Conservation (phyloP, 1,140 invertebrate species). For the Diabrotica virgifera region DNA sequence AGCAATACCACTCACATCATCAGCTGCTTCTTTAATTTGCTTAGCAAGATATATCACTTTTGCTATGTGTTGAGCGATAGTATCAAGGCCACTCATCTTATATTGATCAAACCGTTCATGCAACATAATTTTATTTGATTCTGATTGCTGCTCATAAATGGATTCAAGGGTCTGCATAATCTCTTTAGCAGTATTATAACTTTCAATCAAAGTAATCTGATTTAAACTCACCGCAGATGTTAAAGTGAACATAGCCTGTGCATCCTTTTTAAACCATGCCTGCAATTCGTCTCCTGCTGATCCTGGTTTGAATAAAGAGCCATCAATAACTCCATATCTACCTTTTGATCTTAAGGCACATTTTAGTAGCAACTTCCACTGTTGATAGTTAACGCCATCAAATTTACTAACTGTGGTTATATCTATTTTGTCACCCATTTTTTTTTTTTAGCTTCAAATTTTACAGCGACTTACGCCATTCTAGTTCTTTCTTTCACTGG, state of each 20-base stretch:
- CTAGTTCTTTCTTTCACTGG: no score
- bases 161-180: slow-evolving; percentile 39
- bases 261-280: no score
- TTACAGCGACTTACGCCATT: no score
- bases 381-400: slow-evolving; percentile 40
- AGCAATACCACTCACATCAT: slow-evolving; percentile 43
- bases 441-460: no score
- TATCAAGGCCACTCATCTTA: slow-evolving; percentile 39
- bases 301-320: background rate
- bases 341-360: slow-evolving; percentile 38
- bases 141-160: slow-evolving; percentile 31
- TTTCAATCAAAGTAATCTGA: no score
- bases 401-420: slow-evolving; percentile 32
- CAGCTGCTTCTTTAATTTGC: slow-evolving; percentile 33
- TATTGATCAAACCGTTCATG: slow-evolving; percentile 46
- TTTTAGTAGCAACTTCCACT: slow-evolving; percentile 43
- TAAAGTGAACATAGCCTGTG: no score
- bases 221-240: no score
- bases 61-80: slow-evolving; percentile 40
- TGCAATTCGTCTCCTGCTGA: slow-evolving; percentile 26
- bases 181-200: slow-evolving; percentile 35
- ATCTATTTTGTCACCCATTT: no score
- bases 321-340: slow-evolving; percentile 4
- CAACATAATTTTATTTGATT: slow-evolving; percentile 43
- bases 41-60: background rate